Evolutionary conservation across 2,113 vertebrate genomes (phyloP), one percentile per base, ranked within the genome.

Genomic region (Erythrocebus patas): DNA sequence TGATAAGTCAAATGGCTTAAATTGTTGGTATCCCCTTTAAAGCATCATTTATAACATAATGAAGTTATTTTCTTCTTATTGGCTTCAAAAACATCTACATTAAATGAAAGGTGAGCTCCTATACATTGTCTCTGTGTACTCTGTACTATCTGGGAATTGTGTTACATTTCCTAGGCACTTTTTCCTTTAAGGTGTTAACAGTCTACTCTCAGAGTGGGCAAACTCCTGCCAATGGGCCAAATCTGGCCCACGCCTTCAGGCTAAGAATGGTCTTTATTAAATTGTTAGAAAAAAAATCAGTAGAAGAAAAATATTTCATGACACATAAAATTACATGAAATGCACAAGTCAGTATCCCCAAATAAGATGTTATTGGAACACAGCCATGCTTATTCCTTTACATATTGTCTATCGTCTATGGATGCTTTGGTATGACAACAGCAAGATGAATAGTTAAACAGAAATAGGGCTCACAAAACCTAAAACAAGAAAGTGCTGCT

Each of bases 221-320:
- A 48, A 90, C 10, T 70, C 35, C 68, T 48, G 5, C 8, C 72
- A 13, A 2, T 20, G 20, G 1, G 27, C 11, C 76, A 70, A 94
- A 80, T 40, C 10, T 7, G 40, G 55, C 45, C 52, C 14, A 27
- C 23, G 17, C 18, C 59, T 70, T 18, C 4, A 2, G 57, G 30
- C 20, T 57, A 85, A 82, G 12, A 92, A 86, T 88, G 61, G 27
- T 43, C 95, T 94, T 95, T 57, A 52, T 84, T 84, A 87, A 70
- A 61, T 45, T 10, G 18, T 38, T 70, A 50, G 18, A 3, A 48
- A 80, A 79, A 55, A 79, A 30, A 38, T 32, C 9, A 50, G 73
- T 84, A 50, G 27, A 80, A 96, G 6, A 88, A 75, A 30, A 81
- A 18, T 59, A 81, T 72, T 78, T 90, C 10, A 11, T 91, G 40